Evolutionary conservation across 2,113 vertebrate species (phyloP), one percentile per base, ranked within the genome.

Genomic region (Rhegmatorhina hoffmannsi): DNA sequence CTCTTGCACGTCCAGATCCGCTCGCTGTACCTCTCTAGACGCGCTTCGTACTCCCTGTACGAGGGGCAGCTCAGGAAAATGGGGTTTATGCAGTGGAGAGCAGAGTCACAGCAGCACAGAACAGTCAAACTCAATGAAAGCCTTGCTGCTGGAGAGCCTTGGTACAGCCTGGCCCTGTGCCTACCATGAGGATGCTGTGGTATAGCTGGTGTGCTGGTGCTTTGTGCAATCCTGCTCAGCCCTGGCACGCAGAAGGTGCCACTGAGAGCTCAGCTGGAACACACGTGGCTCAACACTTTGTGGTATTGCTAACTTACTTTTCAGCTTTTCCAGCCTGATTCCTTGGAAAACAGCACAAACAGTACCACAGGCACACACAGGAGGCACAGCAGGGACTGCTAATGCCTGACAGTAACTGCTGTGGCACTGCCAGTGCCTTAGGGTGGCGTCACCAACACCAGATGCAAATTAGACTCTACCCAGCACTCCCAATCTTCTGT

Each of bases 1-100:
- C 99, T 99, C 95, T 99, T 99, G 96, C 99, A 99, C 0, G 99
- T 99, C 99, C 99, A 99, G 92, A 99, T 99, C 55, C 99, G 98
- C 76, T 99, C 99, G 8, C 82, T 95, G 95, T 99, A 99, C 49
- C 98, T 98, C 94, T 98, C 97, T 68, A 99, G 85, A 33, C 99
- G 99, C 0, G 98, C 98, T 89, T 99, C 99, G 3, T 99, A 99
- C 84, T 99, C 99, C 98, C 99, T 99, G 97, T 53, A 95, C 14
- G 23, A 64, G 92, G 2, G 33, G 21, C 43, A 89, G 74, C 97
- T 99, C 97, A 99, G 99, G 98, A 99, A 98, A 98, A 98, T 18
- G 64, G 84, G 16, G 83, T 73, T 92, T 66, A 85, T 40, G 40
- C 47, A 90, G 92, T 24, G 76, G 36, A 93, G 28, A 86, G 20